These are phyloP conservation scores for Acronicta psi DNA, from an alignment of 2,888 invertebrate genomes.

Conservation along the genomic window DNA sequence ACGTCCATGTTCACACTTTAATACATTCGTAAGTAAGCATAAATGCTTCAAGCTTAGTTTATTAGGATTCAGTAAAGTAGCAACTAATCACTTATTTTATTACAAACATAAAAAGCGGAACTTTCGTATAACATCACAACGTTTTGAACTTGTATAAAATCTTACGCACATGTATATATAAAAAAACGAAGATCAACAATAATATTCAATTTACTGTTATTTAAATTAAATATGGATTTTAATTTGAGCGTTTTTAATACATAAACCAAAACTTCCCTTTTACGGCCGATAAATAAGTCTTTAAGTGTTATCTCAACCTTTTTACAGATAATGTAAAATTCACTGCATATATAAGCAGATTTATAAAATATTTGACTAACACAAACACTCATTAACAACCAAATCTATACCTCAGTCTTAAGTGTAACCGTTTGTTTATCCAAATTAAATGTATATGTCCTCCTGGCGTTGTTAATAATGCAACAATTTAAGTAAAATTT, in stretches of 20 bases:
- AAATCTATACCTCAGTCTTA: constrained; percentile 14
- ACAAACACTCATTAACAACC: constrained; percentile 3
- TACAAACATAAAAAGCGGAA: constrained; percentile 9
- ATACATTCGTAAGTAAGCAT: constrained; percentile 34
- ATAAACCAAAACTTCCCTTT: constrained; percentile 4
- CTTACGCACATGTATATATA: constrained; percentile 13
- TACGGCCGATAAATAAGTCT: background rate
- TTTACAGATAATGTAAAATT: background rate
- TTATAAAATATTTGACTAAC: constrained; percentile 15
- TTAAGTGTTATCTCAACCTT: background rate
- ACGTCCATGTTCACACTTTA: constrained; percentile 29
- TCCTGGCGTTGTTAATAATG: too few relatives aligned
- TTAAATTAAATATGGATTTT: constrained; percentile 22
- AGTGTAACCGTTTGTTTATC: too few relatives aligned
- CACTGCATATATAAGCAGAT: background rate
- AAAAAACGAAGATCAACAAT: too few relatives aligned
- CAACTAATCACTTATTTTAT: constrained; percentile 2
- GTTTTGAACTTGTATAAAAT: constrained; percentile 26
- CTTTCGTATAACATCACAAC: constrained; percentile 22
- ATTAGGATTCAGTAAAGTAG: constrained; percentile 4
- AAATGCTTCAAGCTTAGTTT: constrained; percentile 35
- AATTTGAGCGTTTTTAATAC: constrained; percentile 33
- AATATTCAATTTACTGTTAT: constrained; percentile 26
- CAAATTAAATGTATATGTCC: too few relatives aligned
- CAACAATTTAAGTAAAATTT: too few relatives aligned